These are phyloP conservation scores for Catocala fraxini DNA, from an alignment of 2,888 invertebrate species.

Conservation along the genomic window DNA sequence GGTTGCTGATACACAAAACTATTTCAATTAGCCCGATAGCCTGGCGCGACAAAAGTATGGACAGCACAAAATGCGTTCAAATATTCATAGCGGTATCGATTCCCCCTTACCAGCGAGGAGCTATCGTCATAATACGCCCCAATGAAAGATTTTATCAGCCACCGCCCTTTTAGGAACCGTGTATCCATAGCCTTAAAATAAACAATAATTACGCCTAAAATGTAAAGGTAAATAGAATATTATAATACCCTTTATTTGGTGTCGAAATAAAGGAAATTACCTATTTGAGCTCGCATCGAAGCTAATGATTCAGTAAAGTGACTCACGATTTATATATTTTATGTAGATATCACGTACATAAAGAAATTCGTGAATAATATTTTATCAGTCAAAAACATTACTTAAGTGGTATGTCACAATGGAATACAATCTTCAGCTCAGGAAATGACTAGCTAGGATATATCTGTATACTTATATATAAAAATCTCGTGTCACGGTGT, in stretches of 20 bases:
- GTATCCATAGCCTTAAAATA: constrained; percentile 59
- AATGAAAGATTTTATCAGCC: constrained; percentile 82
- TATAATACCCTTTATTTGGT: constrained; percentile 33
- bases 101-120: constrained; percentile 45
- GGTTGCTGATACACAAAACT: constrained; percentile 66
- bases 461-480: too few species aligned
- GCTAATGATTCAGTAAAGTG: constrained; percentile 21
- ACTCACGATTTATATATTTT: not conserved
- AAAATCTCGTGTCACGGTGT: too few species aligned
- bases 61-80: constrained; percentile 74
- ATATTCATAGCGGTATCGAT: constrained; percentile 84
- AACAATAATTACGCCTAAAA: constrained; percentile 56
- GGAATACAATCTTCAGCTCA: too few species aligned
- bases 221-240: constrained; percentile 38
- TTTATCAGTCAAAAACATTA: too few species aligned
- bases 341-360: too few species aligned
- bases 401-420: too few species aligned
- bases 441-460: too few species aligned
- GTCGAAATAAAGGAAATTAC: constrained; percentile 23
- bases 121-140: constrained; percentile 71
- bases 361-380: too few species aligned
- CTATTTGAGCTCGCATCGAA: constrained; percentile 38
- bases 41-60: constrained; percentile 64
- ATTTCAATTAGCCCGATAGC: constrained; percentile 76
- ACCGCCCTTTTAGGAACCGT: constrained; percentile 75